A percentile compares a stretch with the other conserved stretches of the same genome.
Conservation (phyloP, 2,888 invertebrate genomes). For the Liodrosophila aerea region DNA sequence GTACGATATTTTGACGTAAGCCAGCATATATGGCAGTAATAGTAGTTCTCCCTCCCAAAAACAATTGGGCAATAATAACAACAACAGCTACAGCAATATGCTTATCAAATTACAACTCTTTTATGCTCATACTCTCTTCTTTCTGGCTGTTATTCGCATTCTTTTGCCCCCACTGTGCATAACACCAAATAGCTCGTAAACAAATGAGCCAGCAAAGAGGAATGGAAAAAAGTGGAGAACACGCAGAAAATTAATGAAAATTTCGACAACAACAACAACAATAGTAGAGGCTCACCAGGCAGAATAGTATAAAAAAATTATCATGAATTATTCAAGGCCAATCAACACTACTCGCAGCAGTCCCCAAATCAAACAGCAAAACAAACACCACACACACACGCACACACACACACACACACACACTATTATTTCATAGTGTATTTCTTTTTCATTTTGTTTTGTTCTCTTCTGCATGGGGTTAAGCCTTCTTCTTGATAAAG, state of each 20-base stretch:
- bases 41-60: too few species aligned
- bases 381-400: not conserved
- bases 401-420: constrained; percentile 4
- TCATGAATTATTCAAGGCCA: constrained; percentile 78
- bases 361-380: constrained; percentile 13
- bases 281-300: constrained; percentile 7
- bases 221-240: constrained; percentile 32
- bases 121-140: not conserved
- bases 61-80: not conserved
- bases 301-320: constrained; percentile 37
- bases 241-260: constrained; percentile 51
- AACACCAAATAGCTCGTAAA: constrained; percentile 62
- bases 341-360: constrained; percentile 37
- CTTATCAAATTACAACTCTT: constrained; percentile 30
- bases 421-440: constrained; percentile 44
- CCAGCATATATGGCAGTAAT: constrained; percentile 4
- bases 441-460: constrained; percentile 10
- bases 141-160: constrained; percentile 8
- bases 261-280: constrained; percentile 19
- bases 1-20: constrained; percentile 1
- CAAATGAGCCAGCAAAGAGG: constrained; percentile 63
- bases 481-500: constrained; percentile 18
- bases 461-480: constrained; percentile 2
- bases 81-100: constrained; percentile 5
- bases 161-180: constrained; percentile 21